A percentile compares a stretch with the other conserved stretches of the same genome.
Evolutionary conservation across 2,797 vertebrate species (phyloP).

Genomic region (Lutjanus campechanus): DNA sequence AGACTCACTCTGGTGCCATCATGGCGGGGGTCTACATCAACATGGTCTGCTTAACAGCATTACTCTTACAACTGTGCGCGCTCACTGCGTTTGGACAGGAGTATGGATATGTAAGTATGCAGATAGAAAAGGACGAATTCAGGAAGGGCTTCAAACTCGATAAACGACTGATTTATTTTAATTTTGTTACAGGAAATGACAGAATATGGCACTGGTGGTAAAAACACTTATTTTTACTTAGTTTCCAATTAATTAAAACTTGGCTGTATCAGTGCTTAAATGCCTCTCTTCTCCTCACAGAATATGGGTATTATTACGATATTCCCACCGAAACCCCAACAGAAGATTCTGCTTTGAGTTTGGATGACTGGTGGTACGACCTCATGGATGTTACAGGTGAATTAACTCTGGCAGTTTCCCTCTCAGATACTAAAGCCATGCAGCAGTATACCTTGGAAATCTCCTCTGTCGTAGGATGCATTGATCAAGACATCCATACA

Average conservation of each 20-base stretch:
- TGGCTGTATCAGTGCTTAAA: background rate
- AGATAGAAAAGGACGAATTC: background rate
- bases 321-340: slow-evolving; percentile 27
- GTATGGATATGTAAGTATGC: slow-evolving; percentile 35
- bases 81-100: slow-evolving; percentile 39
- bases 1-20: slow-evolving; percentile 1
- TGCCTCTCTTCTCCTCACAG: slow-evolving; percentile 4
- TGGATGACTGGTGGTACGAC: slow-evolving; percentile 73
- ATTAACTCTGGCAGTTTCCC: background rate
- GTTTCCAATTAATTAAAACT: background rate
- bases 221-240: background rate
- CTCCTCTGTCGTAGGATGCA: background rate
- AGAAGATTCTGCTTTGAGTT: slow-evolving; percentile 1
- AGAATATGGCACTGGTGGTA: slow-evolving; percentile 16
- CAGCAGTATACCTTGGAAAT: background rate
- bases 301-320: slow-evolving; percentile 43
- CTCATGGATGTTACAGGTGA: slow-evolving; percentile 66
- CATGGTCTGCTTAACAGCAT: slow-evolving; percentile 5
- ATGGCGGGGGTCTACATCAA: slow-evolving; percentile 16
- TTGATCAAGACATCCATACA: background rate
- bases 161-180: background rate
- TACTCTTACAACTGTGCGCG: slow-evolving; percentile 24
- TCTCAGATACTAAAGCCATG: background rate
- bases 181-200: slow-evolving; percentile 27
- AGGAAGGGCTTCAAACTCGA: background rate